A percentile compares a stretch with the other conserved stretches of the same genome.
Conservation (phyloP, 2,888 invertebrate species). For the Choreutis nemorana region DNA sequence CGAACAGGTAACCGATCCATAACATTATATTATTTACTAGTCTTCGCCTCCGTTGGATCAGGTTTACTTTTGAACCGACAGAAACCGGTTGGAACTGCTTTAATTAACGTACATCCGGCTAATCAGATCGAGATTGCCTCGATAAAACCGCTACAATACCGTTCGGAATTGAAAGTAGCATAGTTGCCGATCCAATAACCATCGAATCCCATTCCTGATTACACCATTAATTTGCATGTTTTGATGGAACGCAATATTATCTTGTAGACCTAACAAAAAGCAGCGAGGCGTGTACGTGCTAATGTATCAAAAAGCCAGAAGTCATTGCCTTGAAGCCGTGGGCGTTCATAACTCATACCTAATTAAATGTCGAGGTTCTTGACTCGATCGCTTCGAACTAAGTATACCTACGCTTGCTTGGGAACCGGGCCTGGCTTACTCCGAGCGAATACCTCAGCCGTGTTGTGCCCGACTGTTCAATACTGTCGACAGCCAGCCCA, state of each 20-base stretch:
- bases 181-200: constrained; percentile 12
- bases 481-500: constrained; percentile 19
- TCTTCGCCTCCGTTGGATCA: too few relatives aligned
- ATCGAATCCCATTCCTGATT: too few relatives aligned
- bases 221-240: constrained; percentile 10
- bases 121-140: constrained; percentile 20
- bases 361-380: constrained; percentile 56
- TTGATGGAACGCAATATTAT: constrained; percentile 8
- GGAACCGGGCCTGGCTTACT: too few relatives aligned
- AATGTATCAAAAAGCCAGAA: constrained; percentile 48
- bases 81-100: constrained; percentile 21
- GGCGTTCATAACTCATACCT: constrained; percentile 52
- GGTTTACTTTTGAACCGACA: too few relatives aligned
- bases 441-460: too few relatives aligned
- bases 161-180: constrained; percentile 18
- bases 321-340: constrained; percentile 43
- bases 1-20: too few relatives aligned
- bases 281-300: constrained; percentile 24
- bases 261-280: constrained; percentile 12
- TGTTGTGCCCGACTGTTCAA: too few relatives aligned
- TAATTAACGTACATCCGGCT: constrained; percentile 34
- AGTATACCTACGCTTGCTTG: too few relatives aligned
- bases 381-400: constrained; percentile 29
- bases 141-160: constrained; percentile 23
- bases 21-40: too few relatives aligned